These are phyloP conservation scores for Amphipoea lucens DNA, from an alignment of 2,888 invertebrate genomes.

Conservation along the genomic window DNA sequence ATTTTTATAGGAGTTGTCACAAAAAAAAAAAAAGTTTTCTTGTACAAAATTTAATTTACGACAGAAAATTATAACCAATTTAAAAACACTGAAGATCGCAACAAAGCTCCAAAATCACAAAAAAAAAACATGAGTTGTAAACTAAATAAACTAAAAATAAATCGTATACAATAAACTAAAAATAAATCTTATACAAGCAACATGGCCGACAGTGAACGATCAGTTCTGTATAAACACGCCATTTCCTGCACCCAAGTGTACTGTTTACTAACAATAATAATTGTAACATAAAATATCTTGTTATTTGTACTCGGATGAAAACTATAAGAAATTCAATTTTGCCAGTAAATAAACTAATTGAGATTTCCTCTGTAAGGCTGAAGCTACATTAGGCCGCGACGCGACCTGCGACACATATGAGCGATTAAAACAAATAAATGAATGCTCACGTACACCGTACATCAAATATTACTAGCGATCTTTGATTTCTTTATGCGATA, in stretches of 20 bases:
- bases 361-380: constrained; percentile 12
- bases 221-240: constrained; percentile 51
- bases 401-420: too few relatives aligned
- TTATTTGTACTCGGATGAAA: constrained; percentile 20
- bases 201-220: constrained; percentile 36
- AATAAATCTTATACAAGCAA: constrained; percentile 32
- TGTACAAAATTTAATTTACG: neutral
- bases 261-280: constrained; percentile 61
- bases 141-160: constrained; percentile 38
- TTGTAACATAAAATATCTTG: constrained; percentile 43
- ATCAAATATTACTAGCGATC: too few relatives aligned
- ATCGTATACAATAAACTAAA: constrained; percentile 12
- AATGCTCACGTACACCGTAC: too few relatives aligned
- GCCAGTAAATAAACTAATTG: constrained; percentile 27
- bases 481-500: too few relatives aligned
- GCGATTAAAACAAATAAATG: too few relatives aligned
- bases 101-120: neutral
- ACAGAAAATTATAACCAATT: neutral
- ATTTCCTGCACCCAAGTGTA: constrained; percentile 54
- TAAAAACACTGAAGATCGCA: neutral
- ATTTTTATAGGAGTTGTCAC: neutral
- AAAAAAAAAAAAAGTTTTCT: neutral
- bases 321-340: constrained; percentile 29
- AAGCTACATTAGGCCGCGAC: too few relatives aligned
- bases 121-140: constrained; percentile 7